Conservation (phyloP, 2,797 vertebrate genomes). For the Paguma larvata region DNA sequence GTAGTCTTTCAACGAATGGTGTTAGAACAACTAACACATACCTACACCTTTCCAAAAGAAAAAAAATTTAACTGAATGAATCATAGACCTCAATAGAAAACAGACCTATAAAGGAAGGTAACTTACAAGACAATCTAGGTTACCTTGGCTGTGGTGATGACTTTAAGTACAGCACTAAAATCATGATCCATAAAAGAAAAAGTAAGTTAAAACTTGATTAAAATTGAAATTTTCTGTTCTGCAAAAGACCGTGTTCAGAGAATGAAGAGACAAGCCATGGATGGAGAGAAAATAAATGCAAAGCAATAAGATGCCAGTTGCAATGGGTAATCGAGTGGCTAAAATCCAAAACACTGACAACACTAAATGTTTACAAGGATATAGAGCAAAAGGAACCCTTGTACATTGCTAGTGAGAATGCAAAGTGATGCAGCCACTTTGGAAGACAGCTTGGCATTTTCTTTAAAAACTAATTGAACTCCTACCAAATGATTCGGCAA, state of each 20-base stretch:
- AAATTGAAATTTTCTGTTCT: background rate
- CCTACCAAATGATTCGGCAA: background rate
- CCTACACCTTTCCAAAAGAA: conserved; percentile 4
- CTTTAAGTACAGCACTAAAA: background rate
- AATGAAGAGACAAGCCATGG: background rate
- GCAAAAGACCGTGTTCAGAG: background rate
- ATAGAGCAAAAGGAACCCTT: background rate
- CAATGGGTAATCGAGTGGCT: background rate
- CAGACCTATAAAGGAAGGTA: background rate
- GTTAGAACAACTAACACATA: background rate
- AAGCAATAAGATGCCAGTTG: background rate
- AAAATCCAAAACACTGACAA: background rate
- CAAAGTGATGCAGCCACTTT: background rate
- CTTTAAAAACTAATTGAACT: background rate
- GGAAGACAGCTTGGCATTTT: background rate
- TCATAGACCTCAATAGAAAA: conserved; percentile 12
- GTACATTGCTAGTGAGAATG: background rate
- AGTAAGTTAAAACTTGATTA: conserved; percentile 15
- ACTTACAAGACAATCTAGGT: conserved; percentile 13
- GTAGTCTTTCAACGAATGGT: background rate
- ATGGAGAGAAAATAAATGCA: conserved; percentile 1
- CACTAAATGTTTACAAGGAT: background rate
- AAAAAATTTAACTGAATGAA: background rate
- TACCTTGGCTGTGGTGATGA: background rate
- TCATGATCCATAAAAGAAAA: conserved; percentile 18